These are phyloP conservation scores for Chymomyza fuscimana DNA, from an alignment of 2,888 invertebrate species.

Conservation along the genomic window DNA sequence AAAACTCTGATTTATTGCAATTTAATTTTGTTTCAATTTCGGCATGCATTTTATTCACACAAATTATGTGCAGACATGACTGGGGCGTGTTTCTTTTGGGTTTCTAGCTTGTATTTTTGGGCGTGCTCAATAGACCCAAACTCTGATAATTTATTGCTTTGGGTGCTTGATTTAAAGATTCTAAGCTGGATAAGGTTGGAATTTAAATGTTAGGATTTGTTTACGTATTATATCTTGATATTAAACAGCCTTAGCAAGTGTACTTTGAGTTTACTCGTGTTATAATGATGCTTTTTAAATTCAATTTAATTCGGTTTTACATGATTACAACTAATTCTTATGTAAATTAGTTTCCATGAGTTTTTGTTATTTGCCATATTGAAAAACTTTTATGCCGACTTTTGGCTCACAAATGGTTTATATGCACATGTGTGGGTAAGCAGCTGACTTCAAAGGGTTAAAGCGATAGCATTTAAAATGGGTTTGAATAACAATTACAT, in stretches of 20 bases:
- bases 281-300: background rate
- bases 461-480: background rate
- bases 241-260: background rate
- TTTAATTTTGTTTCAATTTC: conserved; percentile 72
- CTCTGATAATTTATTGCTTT: conserved; percentile 55
- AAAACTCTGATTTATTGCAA: conserved; percentile 69
- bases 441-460: background rate
- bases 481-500: background rate
- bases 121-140: conserved; percentile 20
- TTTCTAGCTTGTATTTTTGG: background rate
- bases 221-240: background rate
- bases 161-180: conserved; percentile 46
- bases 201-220: background rate
- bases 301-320: background rate
- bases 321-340: background rate
- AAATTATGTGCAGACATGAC: conserved; percentile 72
- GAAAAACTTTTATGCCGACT: background rate
- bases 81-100: conserved; percentile 52
- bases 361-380: background rate
- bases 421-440: too few relatives aligned
- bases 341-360: background rate
- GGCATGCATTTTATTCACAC: conserved; percentile 52
- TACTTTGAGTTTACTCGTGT: background rate
- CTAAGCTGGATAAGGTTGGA: background rate
- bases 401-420: background rate